phyloP scores from a whole-genome alignment of 2,113 vertebrate species.

The Galeopterus variegatus region DNA sequence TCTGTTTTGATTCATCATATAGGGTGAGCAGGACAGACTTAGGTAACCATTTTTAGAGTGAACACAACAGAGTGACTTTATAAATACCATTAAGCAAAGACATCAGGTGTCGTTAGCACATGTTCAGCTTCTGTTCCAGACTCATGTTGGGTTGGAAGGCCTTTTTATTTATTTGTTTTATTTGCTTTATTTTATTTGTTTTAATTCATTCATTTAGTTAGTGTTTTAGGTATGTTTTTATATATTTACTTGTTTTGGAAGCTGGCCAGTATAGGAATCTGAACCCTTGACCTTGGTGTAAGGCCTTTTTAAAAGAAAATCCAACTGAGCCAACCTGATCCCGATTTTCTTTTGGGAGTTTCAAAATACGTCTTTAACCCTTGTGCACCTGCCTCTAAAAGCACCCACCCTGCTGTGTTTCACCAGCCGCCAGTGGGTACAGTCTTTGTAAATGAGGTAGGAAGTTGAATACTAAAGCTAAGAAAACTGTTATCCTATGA shows the following conservation, averaged over 20 bases:
- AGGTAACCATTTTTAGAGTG: fast-evolving
- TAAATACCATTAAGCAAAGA: fast-evolving
- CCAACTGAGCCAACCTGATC: not conserved
- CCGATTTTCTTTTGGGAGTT: not conserved
- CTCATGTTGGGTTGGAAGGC: fast-evolving
- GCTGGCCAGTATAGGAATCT: no score
- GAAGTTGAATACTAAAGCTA: not conserved
- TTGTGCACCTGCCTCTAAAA: no score
- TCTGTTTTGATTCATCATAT: fast-evolving
- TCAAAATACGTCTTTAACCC: no score
- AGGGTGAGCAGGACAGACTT: fast-evolving
- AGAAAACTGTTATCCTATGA: not conserved
- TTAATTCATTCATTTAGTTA: no score
- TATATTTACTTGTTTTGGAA: no score
- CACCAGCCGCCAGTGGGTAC: fast-evolving
- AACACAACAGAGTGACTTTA: no score
- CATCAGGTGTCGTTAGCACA: fast-evolving
- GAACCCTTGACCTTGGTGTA: no score
- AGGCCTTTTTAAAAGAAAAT: not conserved
- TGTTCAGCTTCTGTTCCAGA: fast-evolving
- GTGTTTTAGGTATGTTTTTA: no score
- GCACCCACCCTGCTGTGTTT: not conserved
- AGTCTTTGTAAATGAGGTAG: not conserved
- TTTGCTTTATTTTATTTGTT: no score
- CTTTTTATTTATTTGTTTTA: no score